Base-by-base conservation (phyloP, 2,888 invertebrate species). In the Busseola fusca region DNA sequence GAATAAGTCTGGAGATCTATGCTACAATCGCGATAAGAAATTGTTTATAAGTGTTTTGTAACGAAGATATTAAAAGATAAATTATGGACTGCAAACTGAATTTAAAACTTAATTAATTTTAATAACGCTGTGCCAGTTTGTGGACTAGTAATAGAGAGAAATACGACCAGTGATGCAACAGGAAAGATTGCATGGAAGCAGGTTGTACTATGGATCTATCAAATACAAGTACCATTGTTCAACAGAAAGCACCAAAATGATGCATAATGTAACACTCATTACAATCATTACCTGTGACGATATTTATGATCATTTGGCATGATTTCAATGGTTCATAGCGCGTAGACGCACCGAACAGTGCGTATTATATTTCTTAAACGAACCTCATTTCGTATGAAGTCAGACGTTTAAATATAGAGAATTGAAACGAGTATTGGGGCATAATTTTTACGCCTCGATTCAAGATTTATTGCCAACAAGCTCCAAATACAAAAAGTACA, bases 391-490 rank as follows among this genome's bases (percentile, higher is more conserved):
- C 83, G 74, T 88, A 88, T 93, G 92, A 93, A 93, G 91, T 93
- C 93, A 93, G 91, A 87, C 76, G 83, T 87, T 87, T 93, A 94
- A 90, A 93, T 93, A 94, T 94, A 94, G 93, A 91, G 87, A 91
- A 90, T 90, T 85, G 87, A 88, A 90, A 87, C 88, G 82, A 84
- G 87, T 87, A 89, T 88, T 80, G 85, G 78, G 84, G 87, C 89
- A 90, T 85, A 89, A 88, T 87, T 91, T 91, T 90, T 88, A 91
- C 87, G 86, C 84, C 84, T 84, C 89, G 87, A 86, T 87, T 88
- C 80, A 83, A 82, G 87, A 89, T 91, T 91, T 91, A 92, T 84
- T 82, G 82, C 79, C 80, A 85, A 84, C 85, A 80, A 70, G 79
- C 72, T 71, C 78, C 81, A 77, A 84, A 89, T 88, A 78, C 64